phyloP scores from a whole-genome alignment of 2,888 invertebrate species.

The Dryobotodes eremita region DNA sequence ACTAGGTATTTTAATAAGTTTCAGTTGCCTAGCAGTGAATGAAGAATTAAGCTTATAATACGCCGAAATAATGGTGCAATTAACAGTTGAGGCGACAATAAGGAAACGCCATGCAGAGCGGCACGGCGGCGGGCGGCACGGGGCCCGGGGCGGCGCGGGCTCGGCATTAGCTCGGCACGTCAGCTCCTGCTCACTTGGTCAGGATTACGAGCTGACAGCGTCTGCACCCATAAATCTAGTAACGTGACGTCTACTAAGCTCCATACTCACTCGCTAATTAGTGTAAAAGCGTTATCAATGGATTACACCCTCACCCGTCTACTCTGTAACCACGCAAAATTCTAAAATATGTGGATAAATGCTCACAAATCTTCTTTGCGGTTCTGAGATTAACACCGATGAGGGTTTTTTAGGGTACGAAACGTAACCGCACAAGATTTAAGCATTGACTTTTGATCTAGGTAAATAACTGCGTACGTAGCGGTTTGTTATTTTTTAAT shows the following conservation, averaged over 20 bases:
- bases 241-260: conserved; percentile 83
- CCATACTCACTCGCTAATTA: conserved; percentile 84
- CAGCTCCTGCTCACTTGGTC: conserved; percentile 71
- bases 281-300: conserved; percentile 83
- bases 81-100: conserved; percentile 27
- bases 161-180: conserved; percentile 51
- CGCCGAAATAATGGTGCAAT: conserved; percentile 24
- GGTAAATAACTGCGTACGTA: conserved; percentile 8
- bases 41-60: not conserved
- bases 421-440: conserved; percentile 54
- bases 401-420: conserved; percentile 52
- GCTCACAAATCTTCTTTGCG: conserved; percentile 61
- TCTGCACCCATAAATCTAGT: conserved; percentile 82
- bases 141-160: conserved; percentile 3
- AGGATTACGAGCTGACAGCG: conserved; percentile 78
- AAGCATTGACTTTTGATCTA: conserved; percentile 36
- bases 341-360: conserved; percentile 65
- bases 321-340: conserved; percentile 60
- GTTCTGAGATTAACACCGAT: conserved; percentile 60
- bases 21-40: not conserved
- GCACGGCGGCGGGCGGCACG: not conserved
- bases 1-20: conserved; percentile 1
- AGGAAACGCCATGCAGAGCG: conserved; percentile 15
- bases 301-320: conserved; percentile 69
- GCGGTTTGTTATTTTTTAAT: not conserved